Evolutionary conservation across 2,888 invertebrate genomes (phyloP), one percentile per base, ranked within the genome.

Genomic region (Celastrina argiolus): DNA sequence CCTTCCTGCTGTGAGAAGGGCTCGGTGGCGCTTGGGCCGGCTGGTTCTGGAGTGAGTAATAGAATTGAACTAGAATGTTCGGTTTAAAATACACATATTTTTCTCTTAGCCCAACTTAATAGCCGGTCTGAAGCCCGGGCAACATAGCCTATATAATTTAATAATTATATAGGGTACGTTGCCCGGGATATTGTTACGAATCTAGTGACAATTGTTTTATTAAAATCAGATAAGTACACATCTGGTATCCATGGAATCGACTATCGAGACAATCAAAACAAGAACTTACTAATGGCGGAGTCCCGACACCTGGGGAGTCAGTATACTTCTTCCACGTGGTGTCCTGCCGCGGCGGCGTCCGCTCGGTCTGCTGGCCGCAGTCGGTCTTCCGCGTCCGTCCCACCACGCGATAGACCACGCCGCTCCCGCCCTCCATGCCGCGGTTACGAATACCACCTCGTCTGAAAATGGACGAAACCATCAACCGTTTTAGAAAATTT

Each of bases 251-350:
- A n/a, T n/a, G n/a, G n/a, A n/a, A n/a, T n/a, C n/a, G n/a, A n/a
- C n/a, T n/a, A n/a, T n/a, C n/a, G n/a, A n/a, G n/a, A n/a, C n/a
- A n/a, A 4, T 28, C 2, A 3, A 28, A 28, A 28, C 28, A 2
- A 28, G 2, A 3, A 67, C 22, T 70, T 76, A 83, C 90, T 85
- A 81, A 71, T 59, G 90, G 89, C 28, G 93, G 93, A 70, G 93
- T 91, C 34, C 94, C 93, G 58, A 94, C 93, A 67, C 93, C 94
- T 14, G 94, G 93, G 18, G 93, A 93, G 78, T 94, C 93, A 34
- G 93, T 93, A 76, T 94, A 94, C 72, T 93, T 92, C 81, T 93
- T 94, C 93, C 93, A 94, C 64, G 93, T 93, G 68, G 90, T 90
- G 69, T 92, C 92, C 82, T 88, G 84, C 10, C 87, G 75, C 72